Percentiles rank a stretch among this genome's conserved stretches.
Conservation (phyloP, 2,797 vertebrate genomes). For the Sebastes glaucus region DNA sequence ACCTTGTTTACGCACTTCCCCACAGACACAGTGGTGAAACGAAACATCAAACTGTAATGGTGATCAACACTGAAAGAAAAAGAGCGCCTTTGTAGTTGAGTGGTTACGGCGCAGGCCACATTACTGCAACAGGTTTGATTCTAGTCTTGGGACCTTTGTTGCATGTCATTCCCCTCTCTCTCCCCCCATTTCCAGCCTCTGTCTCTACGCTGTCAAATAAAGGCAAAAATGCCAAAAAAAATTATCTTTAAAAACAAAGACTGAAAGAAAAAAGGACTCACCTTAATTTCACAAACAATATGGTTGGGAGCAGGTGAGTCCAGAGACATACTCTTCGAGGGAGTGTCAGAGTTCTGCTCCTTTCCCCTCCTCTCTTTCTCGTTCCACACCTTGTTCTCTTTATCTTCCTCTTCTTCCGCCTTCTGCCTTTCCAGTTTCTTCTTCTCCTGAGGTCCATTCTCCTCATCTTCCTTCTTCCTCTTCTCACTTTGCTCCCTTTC, state of each 20-base stretch:
- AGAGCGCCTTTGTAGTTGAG: no score
- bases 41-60: neutral
- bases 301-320: slow-evolving; percentile 78
- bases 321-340: slow-evolving; percentile 80
- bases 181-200: neutral
- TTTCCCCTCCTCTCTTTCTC: slow-evolving; percentile 80
- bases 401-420: slow-evolving; percentile 73
- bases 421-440: slow-evolving; percentile 80
- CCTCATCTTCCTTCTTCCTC: slow-evolving; percentile 82
- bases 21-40: neutral
- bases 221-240: neutral
- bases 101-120: no score
- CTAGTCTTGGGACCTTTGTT: neutral
- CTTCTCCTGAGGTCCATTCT: slow-evolving; percentile 77
- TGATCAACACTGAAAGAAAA: neutral
- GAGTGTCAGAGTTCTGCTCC: slow-evolving; percentile 72
- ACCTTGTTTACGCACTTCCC: neutral
- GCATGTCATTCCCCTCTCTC: neutral
- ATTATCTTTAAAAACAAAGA: neutral
- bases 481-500: slow-evolving; percentile 63
- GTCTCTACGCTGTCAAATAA: neutral
- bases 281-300: slow-evolving; percentile 78
- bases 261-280: slow-evolving; percentile 30
- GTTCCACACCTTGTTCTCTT: slow-evolving; percentile 72
- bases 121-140: no score